Percentiles rank a stretch among this genome's conserved stretches.
Evolutionary conservation across 1,140 invertebrate species (phyloP).

Genomic region (Protaetia brevitarsis): DNA sequence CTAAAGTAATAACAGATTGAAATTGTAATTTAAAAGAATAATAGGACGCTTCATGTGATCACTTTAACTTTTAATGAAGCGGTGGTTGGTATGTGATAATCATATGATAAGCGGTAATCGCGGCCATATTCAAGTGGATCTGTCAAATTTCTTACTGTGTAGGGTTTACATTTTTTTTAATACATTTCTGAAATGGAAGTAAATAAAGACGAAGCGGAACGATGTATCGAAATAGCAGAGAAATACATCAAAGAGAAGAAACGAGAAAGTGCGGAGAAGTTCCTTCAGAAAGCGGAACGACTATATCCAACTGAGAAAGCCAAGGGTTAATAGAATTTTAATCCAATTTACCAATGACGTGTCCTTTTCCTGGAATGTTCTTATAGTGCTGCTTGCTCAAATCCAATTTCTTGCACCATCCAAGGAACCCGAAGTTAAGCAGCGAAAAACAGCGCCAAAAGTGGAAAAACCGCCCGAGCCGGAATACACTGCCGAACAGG

Average conservation of each 20-base stretch:
- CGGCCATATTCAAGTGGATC: not conserved
- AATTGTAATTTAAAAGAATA: too few species aligned
- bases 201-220: slow-evolving; percentile 90
- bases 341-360: slow-evolving; percentile 15
- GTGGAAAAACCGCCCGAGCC: slow-evolving; percentile 47
- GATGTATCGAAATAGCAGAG: slow-evolving; percentile 82
- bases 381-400: slow-evolving; percentile 48
- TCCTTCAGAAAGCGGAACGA: slow-evolving; percentile 80
- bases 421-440: slow-evolving; percentile 48
- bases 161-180: not conserved
- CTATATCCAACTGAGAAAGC: slow-evolving; percentile 81
- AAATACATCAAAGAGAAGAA: slow-evolving; percentile 71
- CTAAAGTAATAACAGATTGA: too few species aligned
- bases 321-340: slow-evolving; percentile 64
- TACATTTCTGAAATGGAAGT: slow-evolving; percentile 67
- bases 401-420: slow-evolving; percentile 48
- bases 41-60: too few species aligned
- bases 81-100: too few species aligned
- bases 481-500: slow-evolving; percentile 59
- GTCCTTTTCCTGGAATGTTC: not conserved
- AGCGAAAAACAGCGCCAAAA: slow-evolving; percentile 48
- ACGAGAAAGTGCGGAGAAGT: slow-evolving; percentile 83
- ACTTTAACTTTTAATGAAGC: too few species aligned
- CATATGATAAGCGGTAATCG: too few species aligned
- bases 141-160: slow-evolving; percentile 1